phyloP scores from a whole-genome alignment of 2,113 vertebrate species.

The Cheilinus undulatus region DNA sequence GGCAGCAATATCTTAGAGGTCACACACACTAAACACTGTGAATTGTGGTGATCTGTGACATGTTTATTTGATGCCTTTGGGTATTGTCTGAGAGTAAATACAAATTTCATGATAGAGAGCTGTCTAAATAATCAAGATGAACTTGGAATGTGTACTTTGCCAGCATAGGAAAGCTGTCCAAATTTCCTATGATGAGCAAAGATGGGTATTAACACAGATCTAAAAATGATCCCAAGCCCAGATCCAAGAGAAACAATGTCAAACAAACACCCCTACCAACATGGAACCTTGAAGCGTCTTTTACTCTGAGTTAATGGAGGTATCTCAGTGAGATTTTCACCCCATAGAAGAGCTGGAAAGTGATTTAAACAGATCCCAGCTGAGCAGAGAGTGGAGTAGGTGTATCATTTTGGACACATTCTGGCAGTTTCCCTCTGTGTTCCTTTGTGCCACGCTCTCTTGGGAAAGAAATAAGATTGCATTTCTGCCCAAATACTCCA shows the following conservation, averaged over 20 bases:
- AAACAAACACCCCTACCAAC: slow-evolving; percentile 25
- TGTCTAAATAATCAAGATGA: no score
- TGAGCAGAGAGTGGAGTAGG: slow-evolving; percentile 26
- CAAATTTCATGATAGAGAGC: no score
- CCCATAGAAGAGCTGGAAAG: background rate
- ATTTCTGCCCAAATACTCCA: slow-evolving; percentile 48
- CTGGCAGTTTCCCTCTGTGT: slow-evolving; percentile 37
- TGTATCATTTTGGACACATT: slow-evolving; percentile 44
- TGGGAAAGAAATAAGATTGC: slow-evolving; percentile 26
- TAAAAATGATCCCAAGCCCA: background rate
- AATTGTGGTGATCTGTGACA: background rate
- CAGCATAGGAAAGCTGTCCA: slow-evolving; percentile 1
- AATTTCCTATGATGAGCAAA: background rate
- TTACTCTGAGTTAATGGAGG: background rate
- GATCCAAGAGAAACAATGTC: slow-evolving; percentile 1
- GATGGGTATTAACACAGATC: slow-evolving; percentile 15
- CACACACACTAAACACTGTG: background rate
- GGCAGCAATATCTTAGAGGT: background rate
- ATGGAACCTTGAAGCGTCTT: slow-evolving; percentile 1
- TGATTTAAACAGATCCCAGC: slow-evolving; percentile 54
- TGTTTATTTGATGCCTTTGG: background rate
- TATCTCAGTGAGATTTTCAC: background rate
- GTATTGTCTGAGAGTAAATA: background rate
- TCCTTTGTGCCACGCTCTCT: slow-evolving; percentile 49
- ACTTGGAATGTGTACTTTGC: background rate